Evolutionary conservation across 2,113 vertebrate genomes (phyloP).

Genomic region (Oryzias curvinotus): DNA sequence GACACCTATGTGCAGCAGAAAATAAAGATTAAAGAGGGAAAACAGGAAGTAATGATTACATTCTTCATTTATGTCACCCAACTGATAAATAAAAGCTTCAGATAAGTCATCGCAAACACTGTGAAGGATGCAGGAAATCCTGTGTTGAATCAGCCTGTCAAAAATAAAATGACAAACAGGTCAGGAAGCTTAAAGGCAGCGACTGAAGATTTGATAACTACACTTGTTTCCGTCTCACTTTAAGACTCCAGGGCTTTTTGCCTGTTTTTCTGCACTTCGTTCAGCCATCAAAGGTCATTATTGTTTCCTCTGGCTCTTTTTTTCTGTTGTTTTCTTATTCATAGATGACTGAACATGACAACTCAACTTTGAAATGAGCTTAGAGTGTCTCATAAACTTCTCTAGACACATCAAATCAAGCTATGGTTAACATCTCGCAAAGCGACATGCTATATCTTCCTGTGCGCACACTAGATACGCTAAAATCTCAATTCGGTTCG

Average conservation of each 20-base stretch:
- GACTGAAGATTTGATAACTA: constrained; percentile 26
- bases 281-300: constrained; percentile 27
- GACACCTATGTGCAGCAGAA: too few species aligned
- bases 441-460: constrained; percentile 1
- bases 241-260: constrained; percentile 10
- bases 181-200: constrained; percentile 41
- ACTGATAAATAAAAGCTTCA: too few species aligned
- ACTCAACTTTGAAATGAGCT: constrained; percentile 24
- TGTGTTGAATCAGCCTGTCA: constrained; percentile 52
- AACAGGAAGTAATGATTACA: too few species aligned
- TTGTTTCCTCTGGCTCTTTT: constrained; percentile 31
- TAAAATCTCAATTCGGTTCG: too few species aligned
- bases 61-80: too few species aligned
- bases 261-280: background rate
- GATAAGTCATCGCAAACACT: constrained; percentile 7
- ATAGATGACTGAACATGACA: constrained; percentile 28
- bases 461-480: background rate
- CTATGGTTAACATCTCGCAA: constrained; percentile 1
- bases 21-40: too few species aligned
- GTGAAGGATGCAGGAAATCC: constrained; percentile 31
- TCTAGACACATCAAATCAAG: constrained; percentile 33
- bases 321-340: constrained; percentile 33
- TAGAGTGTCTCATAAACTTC: background rate
- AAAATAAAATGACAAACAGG: constrained; percentile 65
- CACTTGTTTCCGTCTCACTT: constrained; percentile 9